Base-by-base conservation (phyloP, 2,797 vertebrate genomes). In the Aerospiza tachiro region DNA sequence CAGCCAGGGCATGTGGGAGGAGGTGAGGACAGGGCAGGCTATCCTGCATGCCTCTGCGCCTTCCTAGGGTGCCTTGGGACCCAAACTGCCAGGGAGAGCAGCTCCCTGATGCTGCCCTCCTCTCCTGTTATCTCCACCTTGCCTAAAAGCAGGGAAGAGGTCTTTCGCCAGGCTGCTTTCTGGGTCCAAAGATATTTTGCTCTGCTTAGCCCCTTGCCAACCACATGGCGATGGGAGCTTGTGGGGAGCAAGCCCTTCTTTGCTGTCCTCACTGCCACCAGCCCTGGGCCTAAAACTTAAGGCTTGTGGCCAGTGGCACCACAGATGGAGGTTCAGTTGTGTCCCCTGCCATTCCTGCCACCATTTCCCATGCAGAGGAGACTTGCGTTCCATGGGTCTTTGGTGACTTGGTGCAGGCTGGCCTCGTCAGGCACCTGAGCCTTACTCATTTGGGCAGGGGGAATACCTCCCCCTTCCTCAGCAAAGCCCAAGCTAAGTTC, bases 151-250 rank as follows among this genome's bases (percentile, higher is more conserved):
- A 87, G 44, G n/a, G 16, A 47, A 17, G 22, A 65, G 13, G 7
- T 20, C 28, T 55, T 61, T 45, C 20, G 18, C 49, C 77, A 65
- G n/a, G 26, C 44, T 90, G 40, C 29, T 56, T 38, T 72, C 47
- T 29, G 67, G 10, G 12, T 20, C 23, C 17, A 31, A 28, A 79
- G 14, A 4, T 4, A 5, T 31, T 77, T 47, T 55, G 12, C 25
- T 89, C 42, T 77, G 33, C 18, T 61, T 35, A 29, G n/a, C n/a
- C 16, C 42, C n/a, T 70, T 94, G 52, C 38, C 61, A 78, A 6
- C 18, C 2, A 0, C 2, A 2, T 0, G 2, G 28, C 12, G 28
- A 23, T 3, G 9, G 38, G 55, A 91, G 19, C 26, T 45, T 47
- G 55, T 1, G 18, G 12, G 47, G 50, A 68, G 4, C 11, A 50